phyloP scores from a whole-genome alignment of 2,113 vertebrate genomes.

The Ivindomyrus marchei region DNA sequence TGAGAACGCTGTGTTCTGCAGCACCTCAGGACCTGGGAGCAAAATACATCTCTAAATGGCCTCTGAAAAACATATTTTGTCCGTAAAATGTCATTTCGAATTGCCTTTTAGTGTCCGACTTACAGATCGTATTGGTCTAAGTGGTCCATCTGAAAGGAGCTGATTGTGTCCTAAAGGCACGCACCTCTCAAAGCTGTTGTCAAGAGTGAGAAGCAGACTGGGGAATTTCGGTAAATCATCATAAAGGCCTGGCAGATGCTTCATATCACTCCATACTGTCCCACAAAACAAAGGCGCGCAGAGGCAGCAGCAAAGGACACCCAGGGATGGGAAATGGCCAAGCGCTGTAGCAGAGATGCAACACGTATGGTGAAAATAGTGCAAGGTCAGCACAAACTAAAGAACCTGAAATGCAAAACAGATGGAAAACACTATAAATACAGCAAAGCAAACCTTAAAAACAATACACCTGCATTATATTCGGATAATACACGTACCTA shows the following conservation, averaged over 20 bases:
- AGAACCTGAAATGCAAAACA: background rate
- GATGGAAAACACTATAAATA: background rate
- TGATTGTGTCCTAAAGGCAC: background rate
- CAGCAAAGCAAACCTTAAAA: background rate
- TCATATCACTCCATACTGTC: background rate
- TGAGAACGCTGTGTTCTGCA: background rate
- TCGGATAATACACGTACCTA: background rate
- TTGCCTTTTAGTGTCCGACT: background rate
- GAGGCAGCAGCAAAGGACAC: background rate
- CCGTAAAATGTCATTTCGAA: background rate
- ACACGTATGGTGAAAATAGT: background rate
- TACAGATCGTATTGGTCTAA: background rate
- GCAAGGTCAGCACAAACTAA: background rate
- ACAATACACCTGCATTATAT: background rate
- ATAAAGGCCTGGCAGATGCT: background rate
- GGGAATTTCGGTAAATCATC: background rate
- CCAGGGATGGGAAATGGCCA: background rate
- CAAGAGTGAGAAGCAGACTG: background rate
- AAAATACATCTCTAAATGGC: background rate
- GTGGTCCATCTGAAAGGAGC: background rate
- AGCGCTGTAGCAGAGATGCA: background rate
- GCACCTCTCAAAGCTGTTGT: background rate
- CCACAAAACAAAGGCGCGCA: background rate
- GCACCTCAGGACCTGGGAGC: background rate
- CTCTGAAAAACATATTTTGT: background rate